A percentile compares a stretch with the other conserved stretches of the same genome.
Evolutionary conservation across 2,888 invertebrate genomes (phyloP).

Genomic region (Isoperla grammatica): DNA sequence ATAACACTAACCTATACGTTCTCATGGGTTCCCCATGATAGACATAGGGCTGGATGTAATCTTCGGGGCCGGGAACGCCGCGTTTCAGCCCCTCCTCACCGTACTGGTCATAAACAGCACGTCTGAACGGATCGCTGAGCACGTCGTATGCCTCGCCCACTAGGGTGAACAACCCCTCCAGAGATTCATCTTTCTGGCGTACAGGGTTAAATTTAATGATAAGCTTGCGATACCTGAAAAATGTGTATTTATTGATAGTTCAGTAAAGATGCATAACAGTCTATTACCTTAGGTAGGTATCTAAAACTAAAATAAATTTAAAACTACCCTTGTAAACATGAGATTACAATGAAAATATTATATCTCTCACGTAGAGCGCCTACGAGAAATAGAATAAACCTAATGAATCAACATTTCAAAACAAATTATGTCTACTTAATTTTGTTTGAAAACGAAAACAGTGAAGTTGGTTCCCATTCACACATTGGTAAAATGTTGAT

Average conservation of each 20-base stretch:
- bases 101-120: slow-evolving; percentile 82
- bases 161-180: slow-evolving; percentile 51
- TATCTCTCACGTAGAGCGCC: too few relatives aligned
- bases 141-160: slow-evolving; percentile 78
- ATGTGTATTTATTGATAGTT: slow-evolving; percentile 8
- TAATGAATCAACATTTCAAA: too few relatives aligned
- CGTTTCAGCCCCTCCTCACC: slow-evolving; percentile 82
- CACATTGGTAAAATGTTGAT: too few relatives aligned
- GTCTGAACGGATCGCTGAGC: slow-evolving; percentile 56
- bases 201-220: slow-evolving; percentile 57
- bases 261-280: too few relatives aligned
- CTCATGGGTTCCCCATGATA: slow-evolving; percentile 75
- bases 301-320: too few relatives aligned
- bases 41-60: slow-evolving; percentile 64
- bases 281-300: too few relatives aligned
- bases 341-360: too few relatives aligned
- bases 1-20: slow-evolving; percentile 55
- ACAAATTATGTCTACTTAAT: too few relatives aligned
- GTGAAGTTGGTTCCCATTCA: too few relatives aligned
- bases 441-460: too few relatives aligned
- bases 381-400: too few relatives aligned
- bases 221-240: slow-evolving; percentile 47
- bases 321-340: too few relatives aligned
- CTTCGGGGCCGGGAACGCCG: slow-evolving; percentile 64
- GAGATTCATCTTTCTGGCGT: slow-evolving; percentile 38